phyloP scores from a whole-genome alignment of 2,113 vertebrate species.

The Nannobrachium achirus region DNA sequence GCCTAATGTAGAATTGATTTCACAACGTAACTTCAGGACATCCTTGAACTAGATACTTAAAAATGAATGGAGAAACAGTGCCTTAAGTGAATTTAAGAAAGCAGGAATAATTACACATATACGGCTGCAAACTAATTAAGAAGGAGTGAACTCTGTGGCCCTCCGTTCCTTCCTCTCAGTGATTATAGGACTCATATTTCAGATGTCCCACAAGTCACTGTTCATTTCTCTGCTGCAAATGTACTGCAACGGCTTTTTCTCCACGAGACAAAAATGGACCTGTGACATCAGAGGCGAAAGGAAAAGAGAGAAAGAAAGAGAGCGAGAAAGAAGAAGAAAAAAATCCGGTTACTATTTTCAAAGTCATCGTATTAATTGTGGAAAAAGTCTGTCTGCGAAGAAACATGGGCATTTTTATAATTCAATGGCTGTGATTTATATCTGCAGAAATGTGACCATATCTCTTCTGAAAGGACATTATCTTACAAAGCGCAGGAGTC shows the following conservation, averaged over 20 bases:
- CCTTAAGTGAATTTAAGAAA: slow-evolving; percentile 81
- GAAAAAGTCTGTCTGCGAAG: slow-evolving; percentile 60
- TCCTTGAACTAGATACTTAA: slow-evolving; percentile 67
- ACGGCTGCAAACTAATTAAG: slow-evolving; percentile 77
- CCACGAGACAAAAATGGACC: slow-evolving; percentile 40
- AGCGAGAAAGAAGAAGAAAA: slow-evolving; percentile 62
- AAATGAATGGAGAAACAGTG: slow-evolving; percentile 56
- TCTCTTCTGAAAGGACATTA: slow-evolving; percentile 23
- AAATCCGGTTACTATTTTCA: slow-evolving; percentile 70
- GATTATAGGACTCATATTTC: slow-evolving; percentile 73
- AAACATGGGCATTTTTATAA: slow-evolving; percentile 78
- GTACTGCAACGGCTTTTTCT: slow-evolving; percentile 38
- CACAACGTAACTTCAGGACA: slow-evolving; percentile 70
- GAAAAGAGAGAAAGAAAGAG: slow-evolving; percentile 3
- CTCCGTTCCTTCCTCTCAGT: slow-evolving; percentile 64
- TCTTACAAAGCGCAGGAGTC: slow-evolving; percentile 4
- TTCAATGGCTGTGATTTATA: slow-evolving; percentile 76
- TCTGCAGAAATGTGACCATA: slow-evolving; percentile 29
- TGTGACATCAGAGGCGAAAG: slow-evolving; percentile 53
- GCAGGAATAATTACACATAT: slow-evolving; percentile 77
- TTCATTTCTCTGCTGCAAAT: slow-evolving; percentile 49
- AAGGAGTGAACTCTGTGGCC: slow-evolving; percentile 67
- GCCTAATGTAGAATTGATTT: slow-evolving; percentile 67
- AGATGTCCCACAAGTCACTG: slow-evolving; percentile 40
- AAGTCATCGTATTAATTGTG: slow-evolving; percentile 75